A percentile compares a stretch with the other conserved stretches of the same genome.
These are phyloP conservation scores for Ormyrus thymus DNA, from an alignment of 2,888 invertebrate species.

Conservation along the genomic window DNA sequence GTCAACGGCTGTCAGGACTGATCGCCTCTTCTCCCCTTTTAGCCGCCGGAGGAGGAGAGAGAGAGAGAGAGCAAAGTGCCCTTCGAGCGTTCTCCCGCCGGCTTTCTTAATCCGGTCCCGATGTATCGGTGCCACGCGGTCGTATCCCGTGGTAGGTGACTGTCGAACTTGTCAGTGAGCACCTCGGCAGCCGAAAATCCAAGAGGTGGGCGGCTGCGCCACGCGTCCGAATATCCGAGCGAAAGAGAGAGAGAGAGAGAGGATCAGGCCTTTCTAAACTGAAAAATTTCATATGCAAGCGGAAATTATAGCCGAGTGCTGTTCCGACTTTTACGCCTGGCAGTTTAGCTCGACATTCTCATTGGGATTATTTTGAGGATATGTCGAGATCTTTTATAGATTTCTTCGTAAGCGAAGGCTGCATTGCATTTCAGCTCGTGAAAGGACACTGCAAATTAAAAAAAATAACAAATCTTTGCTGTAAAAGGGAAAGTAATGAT, in stretches of 20 bases:
- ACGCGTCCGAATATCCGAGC: too few relatives aligned
- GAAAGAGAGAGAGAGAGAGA: too few relatives aligned
- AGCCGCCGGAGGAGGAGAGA: not conserved
- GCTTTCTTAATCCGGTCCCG: slow-evolving; percentile 47
- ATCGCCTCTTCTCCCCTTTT: not conserved
- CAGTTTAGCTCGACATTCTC: too few relatives aligned
- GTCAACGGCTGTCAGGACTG: slow-evolving; percentile 43
- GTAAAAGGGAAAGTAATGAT: slow-evolving; percentile 14
- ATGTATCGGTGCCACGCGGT: slow-evolving; percentile 35
- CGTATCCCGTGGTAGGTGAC: not conserved
- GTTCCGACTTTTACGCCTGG: too few relatives aligned
- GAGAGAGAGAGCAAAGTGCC: not conserved
- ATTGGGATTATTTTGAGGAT: too few relatives aligned
- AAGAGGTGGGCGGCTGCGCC: slow-evolving; percentile 15
- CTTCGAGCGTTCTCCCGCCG: slow-evolving; percentile 2
- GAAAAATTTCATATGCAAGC: not conserved
- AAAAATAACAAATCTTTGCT: not conserved
- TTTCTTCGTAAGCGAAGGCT: not conserved
- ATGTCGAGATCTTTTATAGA: too few relatives aligned
- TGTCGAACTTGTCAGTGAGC: slow-evolving; percentile 33
- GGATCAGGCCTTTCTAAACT: slow-evolving; percentile 13
- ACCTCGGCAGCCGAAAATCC: slow-evolving; percentile 13
- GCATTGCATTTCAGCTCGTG: not conserved
- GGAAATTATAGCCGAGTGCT: too few relatives aligned
- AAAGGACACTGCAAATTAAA: too few relatives aligned